These are phyloP conservation scores for Enteromius paludinosus DNA, from an alignment of 2,797 vertebrate species.

Conservation along the genomic window DNA sequence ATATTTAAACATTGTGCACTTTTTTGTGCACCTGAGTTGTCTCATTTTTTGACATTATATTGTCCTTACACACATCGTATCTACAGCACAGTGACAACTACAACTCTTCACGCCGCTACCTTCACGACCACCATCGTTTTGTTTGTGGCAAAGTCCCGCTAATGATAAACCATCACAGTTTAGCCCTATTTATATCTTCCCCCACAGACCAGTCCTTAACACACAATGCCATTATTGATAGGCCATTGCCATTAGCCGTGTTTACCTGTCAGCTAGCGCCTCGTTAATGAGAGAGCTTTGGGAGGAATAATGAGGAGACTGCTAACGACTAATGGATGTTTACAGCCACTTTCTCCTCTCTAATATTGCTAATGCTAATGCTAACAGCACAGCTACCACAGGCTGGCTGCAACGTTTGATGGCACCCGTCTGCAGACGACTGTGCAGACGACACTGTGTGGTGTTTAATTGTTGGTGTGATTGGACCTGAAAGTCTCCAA, in stretches of 20 bases:
- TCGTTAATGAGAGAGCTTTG: slow-evolving; percentile 93
- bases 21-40: slow-evolving; percentile 16
- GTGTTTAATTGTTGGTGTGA: slow-evolving; percentile 75
- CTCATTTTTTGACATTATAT: neutral
- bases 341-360: slow-evolving; percentile 79
- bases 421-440: neutral
- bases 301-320: slow-evolving; percentile 89
- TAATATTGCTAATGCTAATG: slow-evolving; percentile 67
- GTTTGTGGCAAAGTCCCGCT: slow-evolving; percentile 19
- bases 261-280: slow-evolving; percentile 90
- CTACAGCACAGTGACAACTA: neutral
- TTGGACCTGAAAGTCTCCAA: slow-evolving; percentile 75
- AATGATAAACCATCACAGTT: slow-evolving; percentile 68
- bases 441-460: slow-evolving; percentile 26
- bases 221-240: slow-evolving; percentile 88
- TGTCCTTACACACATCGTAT: neutral
- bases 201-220: slow-evolving; percentile 78
- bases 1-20: slow-evolving; percentile 23
- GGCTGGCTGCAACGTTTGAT: slow-evolving; percentile 20
- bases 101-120: slow-evolving; percentile 39
- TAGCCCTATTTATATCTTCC: slow-evolving; percentile 74
- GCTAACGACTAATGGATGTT: slow-evolving; percentile 93
- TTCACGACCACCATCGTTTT: slow-evolving; percentile 60
- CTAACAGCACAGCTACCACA: slow-evolving; percentile 36
- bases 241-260: slow-evolving; percentile 90